Conservation (phyloP, 2,113 vertebrate species). For the Paralichthys olivaceus region DNA sequence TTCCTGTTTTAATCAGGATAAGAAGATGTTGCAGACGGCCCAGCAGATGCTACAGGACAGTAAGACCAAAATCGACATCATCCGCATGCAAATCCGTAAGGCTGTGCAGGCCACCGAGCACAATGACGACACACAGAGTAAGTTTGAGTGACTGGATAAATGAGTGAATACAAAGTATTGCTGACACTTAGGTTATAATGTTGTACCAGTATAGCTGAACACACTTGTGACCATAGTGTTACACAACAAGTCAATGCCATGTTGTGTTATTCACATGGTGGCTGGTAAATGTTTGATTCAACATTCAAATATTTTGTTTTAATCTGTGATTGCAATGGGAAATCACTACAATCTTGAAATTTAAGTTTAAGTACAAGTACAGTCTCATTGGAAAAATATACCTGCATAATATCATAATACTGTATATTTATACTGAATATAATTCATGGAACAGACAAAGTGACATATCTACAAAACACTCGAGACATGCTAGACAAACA, state of each 20-base stretch:
- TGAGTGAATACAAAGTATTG: background rate
- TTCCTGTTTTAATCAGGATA: constrained; percentile 79
- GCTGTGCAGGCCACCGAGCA: constrained; percentile 87
- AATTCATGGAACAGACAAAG: background rate
- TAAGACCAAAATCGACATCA: constrained; percentile 93
- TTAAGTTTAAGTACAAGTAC: background rate
- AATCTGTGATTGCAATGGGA: background rate
- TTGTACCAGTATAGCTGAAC: background rate
- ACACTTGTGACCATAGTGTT: background rate
- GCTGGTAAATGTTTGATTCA: background rate
- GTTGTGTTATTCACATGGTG: too few species aligned
- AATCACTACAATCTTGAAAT: background rate
- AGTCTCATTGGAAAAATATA: background rate
- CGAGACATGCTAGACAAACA: background rate
- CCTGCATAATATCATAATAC: background rate
- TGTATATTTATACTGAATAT: background rate
- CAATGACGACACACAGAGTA: constrained; percentile 84
- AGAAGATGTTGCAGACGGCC: constrained; percentile 90
- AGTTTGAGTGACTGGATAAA: constrained; percentile 10
- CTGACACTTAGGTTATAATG: background rate
- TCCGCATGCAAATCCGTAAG: constrained; percentile 92
- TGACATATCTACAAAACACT: background rate
- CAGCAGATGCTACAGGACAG: constrained; percentile 95
- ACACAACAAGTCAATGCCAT: background rate
- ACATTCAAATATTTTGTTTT: background rate